These are phyloP conservation scores for Condylostylus longicornis DNA, from an alignment of 1,140 invertebrate genomes.

Conservation along the genomic window DNA sequence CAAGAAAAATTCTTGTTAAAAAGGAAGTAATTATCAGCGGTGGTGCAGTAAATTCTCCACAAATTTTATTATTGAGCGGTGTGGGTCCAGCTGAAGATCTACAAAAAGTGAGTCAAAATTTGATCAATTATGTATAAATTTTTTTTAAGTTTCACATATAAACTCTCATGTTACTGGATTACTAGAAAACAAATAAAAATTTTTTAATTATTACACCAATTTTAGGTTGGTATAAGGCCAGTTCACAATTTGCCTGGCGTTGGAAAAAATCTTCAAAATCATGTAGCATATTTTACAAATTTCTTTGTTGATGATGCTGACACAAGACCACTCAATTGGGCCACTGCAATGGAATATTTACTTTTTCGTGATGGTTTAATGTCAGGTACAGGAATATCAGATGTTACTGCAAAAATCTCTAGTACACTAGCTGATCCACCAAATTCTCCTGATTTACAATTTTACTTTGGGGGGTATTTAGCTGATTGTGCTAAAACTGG, in stretches of 20 bases:
- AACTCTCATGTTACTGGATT: no score
- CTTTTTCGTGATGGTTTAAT: conserved; percentile 69
- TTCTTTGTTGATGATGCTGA: conserved; percentile 72
- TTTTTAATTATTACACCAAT: conserved; percentile 8
- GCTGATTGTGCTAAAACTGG: conserved; percentile 69
- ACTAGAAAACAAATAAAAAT: no score
- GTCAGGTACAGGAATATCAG: conserved; percentile 69
- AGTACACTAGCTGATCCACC: conserved; percentile 62
- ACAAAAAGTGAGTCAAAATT: conserved; percentile 23
- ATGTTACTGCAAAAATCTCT: conserved; percentile 68
- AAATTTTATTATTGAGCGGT: conserved; percentile 69
- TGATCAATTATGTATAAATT: not conserved
- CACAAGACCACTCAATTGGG: conserved; percentile 68
- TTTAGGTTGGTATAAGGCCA: conserved; percentile 40
- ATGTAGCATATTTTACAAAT: conserved; percentile 59
- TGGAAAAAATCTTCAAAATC: conserved; percentile 77
- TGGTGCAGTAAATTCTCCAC: conserved; percentile 65
- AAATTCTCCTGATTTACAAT: conserved; percentile 70
- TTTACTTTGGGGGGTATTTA: conserved; percentile 70
- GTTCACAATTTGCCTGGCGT: conserved; percentile 67
- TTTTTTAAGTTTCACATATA: no score
- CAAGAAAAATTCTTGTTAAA: conserved; percentile 48
- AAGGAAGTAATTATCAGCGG: conserved; percentile 61
- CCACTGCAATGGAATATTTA: conserved; percentile 72
- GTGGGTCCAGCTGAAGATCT: conserved; percentile 63